A percentile compares a stretch with the other conserved stretches of the same genome.
These are phyloP conservation scores for Nyctalus aviator DNA, from an alignment of 2,797 vertebrate genomes.

Conservation along the genomic window DNA sequence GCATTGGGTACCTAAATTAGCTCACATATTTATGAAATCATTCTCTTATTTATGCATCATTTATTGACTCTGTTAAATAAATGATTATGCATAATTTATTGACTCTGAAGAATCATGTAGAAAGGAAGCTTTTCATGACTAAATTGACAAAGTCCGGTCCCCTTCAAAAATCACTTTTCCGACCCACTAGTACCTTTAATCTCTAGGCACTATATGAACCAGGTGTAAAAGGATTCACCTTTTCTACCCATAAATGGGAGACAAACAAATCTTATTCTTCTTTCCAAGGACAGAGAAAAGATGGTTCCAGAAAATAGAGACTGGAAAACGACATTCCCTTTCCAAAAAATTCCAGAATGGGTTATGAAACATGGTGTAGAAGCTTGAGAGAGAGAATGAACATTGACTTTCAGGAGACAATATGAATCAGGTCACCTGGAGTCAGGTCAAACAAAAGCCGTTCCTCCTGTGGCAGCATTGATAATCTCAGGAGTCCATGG, in stretches of 20 bases:
- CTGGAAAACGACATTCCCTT: not conserved
- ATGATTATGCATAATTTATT: not conserved
- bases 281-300: conserved; percentile 12
- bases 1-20: not conserved
- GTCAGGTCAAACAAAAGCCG: not conserved
- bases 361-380: not conserved
- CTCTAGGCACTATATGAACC: not conserved
- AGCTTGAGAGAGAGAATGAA: not conserved
- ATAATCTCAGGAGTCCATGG: not conserved
- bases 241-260: not conserved
- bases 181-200: not conserved
- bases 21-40: not conserved
- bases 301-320: not conserved
- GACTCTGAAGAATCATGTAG: not conserved
- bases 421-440: not conserved
- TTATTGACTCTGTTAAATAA: not conserved
- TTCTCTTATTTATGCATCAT: not conserved
- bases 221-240: not conserved
- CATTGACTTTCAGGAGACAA: not conserved
- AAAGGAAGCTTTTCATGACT: not conserved
- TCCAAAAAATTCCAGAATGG: not conserved
- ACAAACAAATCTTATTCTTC: not conserved
- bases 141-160: not conserved
- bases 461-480: not conserved
- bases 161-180: not conserved